These are phyloP conservation scores for Mastigias papua DNA, from an alignment of 30 jellyfish, hydroid and myxozoan genomes.

Conservation along the genomic window DNA sequence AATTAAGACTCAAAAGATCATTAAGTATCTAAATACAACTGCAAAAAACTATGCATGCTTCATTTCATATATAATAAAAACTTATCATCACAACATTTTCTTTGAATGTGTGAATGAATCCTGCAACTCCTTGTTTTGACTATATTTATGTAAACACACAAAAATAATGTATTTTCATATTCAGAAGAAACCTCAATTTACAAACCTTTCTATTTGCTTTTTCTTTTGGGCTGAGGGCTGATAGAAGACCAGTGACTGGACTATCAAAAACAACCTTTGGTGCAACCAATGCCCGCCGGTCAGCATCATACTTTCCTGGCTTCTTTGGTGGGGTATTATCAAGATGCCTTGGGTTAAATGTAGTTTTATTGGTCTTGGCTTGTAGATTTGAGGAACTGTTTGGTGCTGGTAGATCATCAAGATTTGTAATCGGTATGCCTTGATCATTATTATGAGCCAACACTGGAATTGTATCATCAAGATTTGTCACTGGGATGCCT, in stretches of 20 bases:
- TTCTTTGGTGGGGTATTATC: slow-evolving; percentile 28
- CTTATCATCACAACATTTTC: no score
- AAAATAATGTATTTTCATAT: no score
- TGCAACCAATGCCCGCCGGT: slow-evolving; percentile 48
- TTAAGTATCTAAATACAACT: no score
- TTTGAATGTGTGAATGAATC: no score
- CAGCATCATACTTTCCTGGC: slow-evolving; percentile 69
- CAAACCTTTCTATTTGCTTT: slow-evolving; percentile 35
- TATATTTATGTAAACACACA: no score
- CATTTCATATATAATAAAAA: no score
- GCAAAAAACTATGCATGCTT: no score
- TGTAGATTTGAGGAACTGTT: no score
- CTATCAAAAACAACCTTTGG: slow-evolving; percentile 62
- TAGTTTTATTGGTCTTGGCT: no score
- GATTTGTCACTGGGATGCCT: slow-evolving; percentile 52
- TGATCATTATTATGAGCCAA: not conserved
- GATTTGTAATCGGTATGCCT: slow-evolving; percentile 45
- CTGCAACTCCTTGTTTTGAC: no score
- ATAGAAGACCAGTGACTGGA: slow-evolving; percentile 61
- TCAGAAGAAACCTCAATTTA: no score
- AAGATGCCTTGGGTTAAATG: not conserved
- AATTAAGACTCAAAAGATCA: no score
- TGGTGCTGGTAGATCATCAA: slow-evolving; percentile 38
- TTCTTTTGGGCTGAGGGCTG: slow-evolving; percentile 55
- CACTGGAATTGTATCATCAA: slow-evolving; percentile 32